phyloP scores from a whole-genome alignment of 2,888 invertebrate species.

The Athetis lepigone region DNA sequence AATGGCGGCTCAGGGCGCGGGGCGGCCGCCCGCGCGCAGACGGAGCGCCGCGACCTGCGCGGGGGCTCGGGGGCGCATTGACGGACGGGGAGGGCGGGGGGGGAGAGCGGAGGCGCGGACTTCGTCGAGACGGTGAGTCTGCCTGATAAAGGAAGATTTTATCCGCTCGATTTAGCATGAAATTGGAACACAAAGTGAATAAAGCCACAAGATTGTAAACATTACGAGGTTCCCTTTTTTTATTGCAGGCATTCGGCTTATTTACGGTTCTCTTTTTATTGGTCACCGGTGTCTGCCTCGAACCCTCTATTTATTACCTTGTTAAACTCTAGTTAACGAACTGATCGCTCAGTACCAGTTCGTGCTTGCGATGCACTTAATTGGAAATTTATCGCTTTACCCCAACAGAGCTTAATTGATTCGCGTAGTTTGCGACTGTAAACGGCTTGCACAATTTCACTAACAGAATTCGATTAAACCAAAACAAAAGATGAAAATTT shows the following conservation, averaged over 20 bases:
- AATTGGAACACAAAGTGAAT: slow-evolving; percentile 91
- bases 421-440: slow-evolving; percentile 77
- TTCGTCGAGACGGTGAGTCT: slow-evolving; percentile 86
- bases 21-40: slow-evolving; percentile 50
- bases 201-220: slow-evolving; percentile 91
- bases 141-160: slow-evolving; percentile 89
- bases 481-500: slow-evolving; percentile 65
- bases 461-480: slow-evolving; percentile 70
- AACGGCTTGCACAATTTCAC: slow-evolving; percentile 70
- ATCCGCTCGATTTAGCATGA: slow-evolving; percentile 91
- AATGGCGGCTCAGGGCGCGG: slow-evolving; percentile 72
- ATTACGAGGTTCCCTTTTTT: slow-evolving; percentile 89
- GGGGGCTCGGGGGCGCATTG: slow-evolving; percentile 35
- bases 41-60: slow-evolving; percentile 50
- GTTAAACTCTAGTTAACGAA: slow-evolving; percentile 90
- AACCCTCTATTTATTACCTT: slow-evolving; percentile 88
- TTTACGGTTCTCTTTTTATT: slow-evolving; percentile 89
- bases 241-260: slow-evolving; percentile 86
- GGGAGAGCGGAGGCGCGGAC: slow-evolving; percentile 62
- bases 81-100: slow-evolving; percentile 59
- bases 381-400: slow-evolving; percentile 86
- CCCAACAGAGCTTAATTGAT: slow-evolving; percentile 82
- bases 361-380: slow-evolving; percentile 80
- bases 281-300: slow-evolving; percentile 81
- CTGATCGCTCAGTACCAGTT: slow-evolving; percentile 79